Conservation (phyloP, 2,113 vertebrate genomes). For the Plectropomus leopardus region DNA sequence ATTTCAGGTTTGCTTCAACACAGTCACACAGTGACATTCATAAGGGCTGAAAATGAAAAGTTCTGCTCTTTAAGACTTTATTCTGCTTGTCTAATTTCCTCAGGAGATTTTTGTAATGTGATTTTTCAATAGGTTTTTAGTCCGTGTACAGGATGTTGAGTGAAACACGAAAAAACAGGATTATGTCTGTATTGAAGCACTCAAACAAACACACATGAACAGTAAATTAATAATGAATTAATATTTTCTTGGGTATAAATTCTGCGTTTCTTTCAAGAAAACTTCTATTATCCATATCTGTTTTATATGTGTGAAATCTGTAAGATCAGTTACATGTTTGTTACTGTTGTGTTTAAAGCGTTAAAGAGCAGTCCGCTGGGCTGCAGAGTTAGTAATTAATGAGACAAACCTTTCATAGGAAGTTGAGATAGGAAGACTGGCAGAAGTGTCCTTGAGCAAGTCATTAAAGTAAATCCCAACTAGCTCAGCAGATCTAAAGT, state of each 20-base stretch:
- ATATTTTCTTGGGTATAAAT: neutral
- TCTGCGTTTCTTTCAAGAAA: neutral
- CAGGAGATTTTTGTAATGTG: too few species aligned
- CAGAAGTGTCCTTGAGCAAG: constrained; percentile 27
- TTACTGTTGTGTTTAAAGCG: neutral
- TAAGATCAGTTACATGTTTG: neutral
- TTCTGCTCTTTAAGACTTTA: neutral
- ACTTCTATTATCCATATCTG: neutral
- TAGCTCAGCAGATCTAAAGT: constrained; percentile 26
- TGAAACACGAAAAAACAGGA: neutral
- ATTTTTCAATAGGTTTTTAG: too few species aligned
- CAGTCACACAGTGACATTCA: neutral
- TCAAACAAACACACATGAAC: neutral
- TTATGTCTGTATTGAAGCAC: neutral
- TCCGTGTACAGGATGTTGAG: neutral
- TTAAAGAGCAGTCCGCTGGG: neutral
- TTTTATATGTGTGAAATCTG: neutral
- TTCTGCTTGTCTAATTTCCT: neutral
- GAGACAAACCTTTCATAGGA: neutral
- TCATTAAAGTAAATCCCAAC: constrained; percentile 22
- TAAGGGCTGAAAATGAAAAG: too few species aligned
- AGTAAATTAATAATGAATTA: neutral
- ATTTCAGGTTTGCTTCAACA: neutral
- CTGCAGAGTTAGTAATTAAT: neutral
- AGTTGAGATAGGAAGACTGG: neutral